These are phyloP conservation scores for Cettia cetti DNA, from an alignment of 2,113 vertebrate genomes.

Conservation along the genomic window DNA sequence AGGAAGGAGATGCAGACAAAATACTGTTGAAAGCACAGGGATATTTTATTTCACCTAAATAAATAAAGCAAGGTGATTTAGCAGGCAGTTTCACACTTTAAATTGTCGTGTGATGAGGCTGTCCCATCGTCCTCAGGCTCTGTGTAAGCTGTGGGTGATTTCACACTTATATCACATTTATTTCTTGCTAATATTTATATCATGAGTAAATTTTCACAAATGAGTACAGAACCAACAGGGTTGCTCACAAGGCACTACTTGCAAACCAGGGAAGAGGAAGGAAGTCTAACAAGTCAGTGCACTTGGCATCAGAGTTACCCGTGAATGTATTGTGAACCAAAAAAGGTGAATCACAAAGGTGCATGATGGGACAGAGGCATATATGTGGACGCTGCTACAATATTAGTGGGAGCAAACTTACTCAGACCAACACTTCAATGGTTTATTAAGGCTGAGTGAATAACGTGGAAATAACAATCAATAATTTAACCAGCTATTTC, in stretches of 20 bases:
- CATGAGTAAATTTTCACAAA: background rate
- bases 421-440: background rate
- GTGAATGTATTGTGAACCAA: background rate
- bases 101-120: fast-evolving
- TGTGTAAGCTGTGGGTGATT: background rate
- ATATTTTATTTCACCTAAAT: background rate
- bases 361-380: fast-evolving
- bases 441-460: background rate
- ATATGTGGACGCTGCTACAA: no score
- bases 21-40: background rate
- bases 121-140: background rate
- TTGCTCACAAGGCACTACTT: background rate
- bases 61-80: background rate
- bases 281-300: background rate
- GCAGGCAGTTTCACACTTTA: background rate
- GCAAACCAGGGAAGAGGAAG: background rate
- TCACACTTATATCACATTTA: background rate
- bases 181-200: background rate
- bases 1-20: background rate
- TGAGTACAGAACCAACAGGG: background rate
- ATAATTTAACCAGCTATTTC: background rate
- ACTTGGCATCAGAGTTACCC: background rate
- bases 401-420: background rate
- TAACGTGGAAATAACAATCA: background rate
- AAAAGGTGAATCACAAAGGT: background rate